Evolutionary conservation across 2,113 vertebrate species (phyloP).

Genomic region (Polypterus bichir): DNA sequence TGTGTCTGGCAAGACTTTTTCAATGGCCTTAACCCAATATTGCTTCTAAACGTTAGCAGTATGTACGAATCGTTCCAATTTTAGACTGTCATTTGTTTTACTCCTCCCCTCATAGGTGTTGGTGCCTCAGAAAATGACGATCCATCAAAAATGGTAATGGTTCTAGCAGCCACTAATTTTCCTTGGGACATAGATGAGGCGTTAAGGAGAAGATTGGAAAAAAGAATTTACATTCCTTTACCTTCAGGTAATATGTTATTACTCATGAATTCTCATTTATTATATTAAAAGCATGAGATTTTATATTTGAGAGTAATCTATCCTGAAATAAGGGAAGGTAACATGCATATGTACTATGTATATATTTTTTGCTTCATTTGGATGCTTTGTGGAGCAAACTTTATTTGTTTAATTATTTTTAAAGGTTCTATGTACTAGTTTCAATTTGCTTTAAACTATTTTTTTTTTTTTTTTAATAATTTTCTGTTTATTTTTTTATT

Average conservation of each 20-base stretch:
- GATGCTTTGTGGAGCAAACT: too few relatives aligned
- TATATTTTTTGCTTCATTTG: too few relatives aligned
- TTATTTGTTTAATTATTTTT: too few relatives aligned
- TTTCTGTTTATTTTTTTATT: too few relatives aligned
- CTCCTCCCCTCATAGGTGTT: conserved; percentile 57
- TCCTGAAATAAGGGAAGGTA: background rate
- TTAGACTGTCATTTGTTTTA: fast-evolving
- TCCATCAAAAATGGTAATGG: conserved; percentile 98
- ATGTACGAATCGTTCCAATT: background rate
- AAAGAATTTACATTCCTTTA: conserved; percentile 94
- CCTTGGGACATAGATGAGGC: conserved; percentile 98
- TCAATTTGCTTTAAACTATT: too few relatives aligned
- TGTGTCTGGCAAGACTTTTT: too few relatives aligned
- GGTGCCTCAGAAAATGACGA: conserved; percentile 84
- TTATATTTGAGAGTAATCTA: background rate
- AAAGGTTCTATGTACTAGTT: too few relatives aligned
- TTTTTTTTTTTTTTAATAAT: too few relatives aligned
- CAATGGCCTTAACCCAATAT: too few relatives aligned
- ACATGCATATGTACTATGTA: too few relatives aligned
- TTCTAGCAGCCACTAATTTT: conserved; percentile 93
- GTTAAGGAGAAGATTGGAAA: conserved; percentile 81
- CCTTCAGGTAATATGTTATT: conserved; percentile 66
- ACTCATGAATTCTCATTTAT: background rate
- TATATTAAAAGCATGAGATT: background rate
- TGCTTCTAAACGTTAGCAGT: too few relatives aligned